Evolutionary conservation across 2,797 vertebrate genomes (phyloP).

Genomic region (Anisognathus igniventris): DNA sequence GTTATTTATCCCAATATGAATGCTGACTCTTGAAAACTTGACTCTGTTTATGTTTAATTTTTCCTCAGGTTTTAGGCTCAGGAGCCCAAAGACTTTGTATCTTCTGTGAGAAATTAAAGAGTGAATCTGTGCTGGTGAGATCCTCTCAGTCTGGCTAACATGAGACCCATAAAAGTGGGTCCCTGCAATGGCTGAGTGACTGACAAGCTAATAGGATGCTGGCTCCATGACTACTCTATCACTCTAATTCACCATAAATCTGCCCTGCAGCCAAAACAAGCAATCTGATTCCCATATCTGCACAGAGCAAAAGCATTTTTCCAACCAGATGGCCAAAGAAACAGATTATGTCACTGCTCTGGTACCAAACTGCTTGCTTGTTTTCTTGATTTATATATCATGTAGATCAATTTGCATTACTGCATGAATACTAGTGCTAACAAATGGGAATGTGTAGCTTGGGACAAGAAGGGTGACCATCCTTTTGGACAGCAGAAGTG

Average conservation of each 20-base stretch:
- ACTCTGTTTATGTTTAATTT: not conserved
- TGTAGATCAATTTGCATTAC: not conserved
- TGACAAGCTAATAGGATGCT: not conserved
- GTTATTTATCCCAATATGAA: not conserved
- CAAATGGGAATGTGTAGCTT: not conserved
- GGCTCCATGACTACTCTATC: not conserved
- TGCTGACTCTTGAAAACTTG: not conserved
- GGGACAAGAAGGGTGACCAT: not conserved
- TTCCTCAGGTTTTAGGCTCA: not conserved
- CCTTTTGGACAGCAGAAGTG: not conserved
- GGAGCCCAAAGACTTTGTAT: not conserved
- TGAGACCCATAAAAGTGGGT: not conserved
- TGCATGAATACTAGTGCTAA: not conserved
- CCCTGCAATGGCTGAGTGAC: not conserved
- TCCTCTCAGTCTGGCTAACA: not conserved
- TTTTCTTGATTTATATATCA: not conserved
- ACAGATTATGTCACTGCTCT: not conserved
- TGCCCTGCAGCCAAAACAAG: not conserved
- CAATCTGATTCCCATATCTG: not conserved
- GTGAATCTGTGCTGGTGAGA: not conserved
- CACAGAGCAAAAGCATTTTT: not conserved
- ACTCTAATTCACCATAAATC: not conserved
- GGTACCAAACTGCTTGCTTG: not conserved
- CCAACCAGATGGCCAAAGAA: not conserved
- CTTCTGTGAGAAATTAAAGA: not conserved